Evolutionary conservation across 2,888 invertebrate species (phyloP).

Genomic region (Drepanosiphum platanoidis): DNA sequence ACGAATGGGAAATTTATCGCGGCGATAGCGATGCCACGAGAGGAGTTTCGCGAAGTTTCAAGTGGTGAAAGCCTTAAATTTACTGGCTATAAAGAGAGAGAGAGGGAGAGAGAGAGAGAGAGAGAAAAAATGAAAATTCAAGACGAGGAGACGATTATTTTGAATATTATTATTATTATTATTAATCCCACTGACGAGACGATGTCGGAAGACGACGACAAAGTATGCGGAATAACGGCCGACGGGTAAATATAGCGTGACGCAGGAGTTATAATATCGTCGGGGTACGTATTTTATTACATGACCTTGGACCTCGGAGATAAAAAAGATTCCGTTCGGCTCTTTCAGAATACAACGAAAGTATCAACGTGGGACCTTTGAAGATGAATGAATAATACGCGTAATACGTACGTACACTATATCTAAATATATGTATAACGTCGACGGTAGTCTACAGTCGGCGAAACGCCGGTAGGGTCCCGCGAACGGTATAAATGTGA

Average conservation of each 20-base stretch:
- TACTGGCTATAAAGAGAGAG: too few relatives aligned
- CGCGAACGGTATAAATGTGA: too few relatives aligned
- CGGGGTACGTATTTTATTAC: background rate
- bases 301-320: background rate
- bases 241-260: background rate
- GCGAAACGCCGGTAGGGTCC: background rate
- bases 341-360: background rate
- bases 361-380: background rate
- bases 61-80: too few relatives aligned
- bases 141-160: background rate
- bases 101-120: too few relatives aligned
- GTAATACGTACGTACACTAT: background rate
- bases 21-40: too few relatives aligned
- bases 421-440: background rate
- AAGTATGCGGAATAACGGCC: background rate
- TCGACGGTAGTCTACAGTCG: background rate
- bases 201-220: background rate
- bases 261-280: background rate
- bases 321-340: slow-evolving; percentile 19
- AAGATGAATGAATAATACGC: background rate
- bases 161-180: background rate
- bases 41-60: too few relatives aligned
- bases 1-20: too few relatives aligned
- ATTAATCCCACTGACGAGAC: background rate
- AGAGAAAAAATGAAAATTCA: too few relatives aligned